phyloP scores from a whole-genome alignment of 2,113 vertebrate genomes.

The Ariopsis seemanni region DNA sequence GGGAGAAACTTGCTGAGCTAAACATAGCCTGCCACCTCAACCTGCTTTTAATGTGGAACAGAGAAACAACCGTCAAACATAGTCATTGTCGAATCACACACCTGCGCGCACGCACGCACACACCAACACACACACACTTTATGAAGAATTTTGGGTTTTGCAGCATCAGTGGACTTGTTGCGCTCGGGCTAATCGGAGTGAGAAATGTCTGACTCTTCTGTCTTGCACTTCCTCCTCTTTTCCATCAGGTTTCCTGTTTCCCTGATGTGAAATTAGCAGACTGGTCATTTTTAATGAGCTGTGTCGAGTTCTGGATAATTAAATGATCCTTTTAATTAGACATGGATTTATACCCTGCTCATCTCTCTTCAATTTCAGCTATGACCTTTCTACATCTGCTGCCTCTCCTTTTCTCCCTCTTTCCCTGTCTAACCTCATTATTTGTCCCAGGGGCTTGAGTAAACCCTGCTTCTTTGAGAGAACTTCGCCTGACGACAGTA shows the following conservation, averaged over 20 bases:
- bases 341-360: conserved; percentile 47
- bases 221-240: background rate
- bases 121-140: conserved; percentile 37
- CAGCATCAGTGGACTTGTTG: conserved; percentile 32
- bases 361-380: conserved; percentile 42
- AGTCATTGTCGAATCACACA: conserved; percentile 45
- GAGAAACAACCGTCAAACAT: conserved; percentile 36
- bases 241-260: background rate
- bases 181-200: background rate
- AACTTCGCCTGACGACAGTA: conserved; percentile 21
- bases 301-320: conserved; percentile 49
- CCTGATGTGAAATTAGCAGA: conserved; percentile 40
- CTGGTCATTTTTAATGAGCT: conserved; percentile 56
- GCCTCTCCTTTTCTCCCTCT: conserved; percentile 50
- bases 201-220: conserved; percentile 7
- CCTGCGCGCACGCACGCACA: background rate
- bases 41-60: conserved; percentile 40
- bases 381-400: conserved; percentile 46
- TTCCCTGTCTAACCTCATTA: conserved; percentile 45
- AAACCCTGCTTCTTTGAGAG: conserved; percentile 26
- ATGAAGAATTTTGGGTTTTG: conserved; percentile 17
- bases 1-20: conserved; percentile 49
- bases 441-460: conserved; percentile 32
- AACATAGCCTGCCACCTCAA: conserved; percentile 39
- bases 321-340: conserved; percentile 56